These are phyloP conservation scores for Raja brachyura DNA, from an alignment of 2,113 vertebrate genomes.

Conservation along the genomic window DNA sequence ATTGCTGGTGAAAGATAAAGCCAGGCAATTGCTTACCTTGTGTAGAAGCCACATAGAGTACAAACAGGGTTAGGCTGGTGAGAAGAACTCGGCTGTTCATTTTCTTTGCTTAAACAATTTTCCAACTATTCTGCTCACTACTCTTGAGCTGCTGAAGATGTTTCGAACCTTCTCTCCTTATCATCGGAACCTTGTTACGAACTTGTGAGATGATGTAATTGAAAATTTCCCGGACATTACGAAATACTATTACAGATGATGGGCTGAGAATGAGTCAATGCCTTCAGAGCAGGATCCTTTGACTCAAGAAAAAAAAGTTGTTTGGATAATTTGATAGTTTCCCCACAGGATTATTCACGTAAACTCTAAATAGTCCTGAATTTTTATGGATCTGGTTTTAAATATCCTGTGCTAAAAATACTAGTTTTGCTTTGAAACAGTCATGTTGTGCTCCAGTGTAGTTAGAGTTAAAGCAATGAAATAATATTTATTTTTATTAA, in stretches of 20 bases:
- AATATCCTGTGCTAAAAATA: neutral
- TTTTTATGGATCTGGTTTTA: neutral
- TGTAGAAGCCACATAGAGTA: neutral
- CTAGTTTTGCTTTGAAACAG: neutral
- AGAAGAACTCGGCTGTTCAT: slow-evolving; percentile 22
- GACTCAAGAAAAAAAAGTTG: neutral
- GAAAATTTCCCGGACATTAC: neutral
- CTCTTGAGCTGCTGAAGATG: neutral
- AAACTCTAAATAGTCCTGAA: neutral
- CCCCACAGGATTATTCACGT: neutral
- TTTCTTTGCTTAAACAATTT: neutral
- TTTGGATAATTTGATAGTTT: neutral
- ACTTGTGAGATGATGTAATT: neutral
- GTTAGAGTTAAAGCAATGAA: neutral
- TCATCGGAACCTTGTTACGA: neutral
- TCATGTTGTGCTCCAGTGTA: neutral
- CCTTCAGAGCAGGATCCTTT: neutral
- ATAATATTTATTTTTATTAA: neutral
- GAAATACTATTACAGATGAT: neutral
- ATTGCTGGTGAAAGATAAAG: neutral
- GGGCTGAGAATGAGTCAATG: neutral
- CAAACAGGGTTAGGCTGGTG: neutral
- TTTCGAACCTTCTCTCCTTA: neutral
- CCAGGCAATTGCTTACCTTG: neutral
- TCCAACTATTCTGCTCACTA: neutral